Evolutionary conservation across 2,113 vertebrate genomes (phyloP).

Genomic region (Elanoides forficatus): DNA sequence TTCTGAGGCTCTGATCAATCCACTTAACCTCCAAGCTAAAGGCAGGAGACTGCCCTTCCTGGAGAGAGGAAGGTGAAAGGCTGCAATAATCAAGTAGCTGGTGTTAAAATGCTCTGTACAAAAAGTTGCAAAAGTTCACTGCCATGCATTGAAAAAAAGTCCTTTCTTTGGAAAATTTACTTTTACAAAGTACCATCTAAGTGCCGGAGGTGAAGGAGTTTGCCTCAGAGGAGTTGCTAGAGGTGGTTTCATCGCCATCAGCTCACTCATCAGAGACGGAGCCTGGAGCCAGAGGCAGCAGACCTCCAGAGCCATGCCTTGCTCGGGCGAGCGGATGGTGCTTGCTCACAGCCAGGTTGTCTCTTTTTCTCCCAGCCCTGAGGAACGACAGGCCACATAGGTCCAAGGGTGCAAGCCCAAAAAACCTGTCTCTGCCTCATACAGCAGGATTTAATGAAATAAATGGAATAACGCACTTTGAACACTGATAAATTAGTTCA

Average conservation of each 20-base stretch:
- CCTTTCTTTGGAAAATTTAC: not conserved
- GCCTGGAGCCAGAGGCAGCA: not conserved
- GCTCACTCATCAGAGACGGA: not conserved
- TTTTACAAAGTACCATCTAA: not conserved
- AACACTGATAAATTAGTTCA: not conserved
- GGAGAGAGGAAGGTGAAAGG: not conserved
- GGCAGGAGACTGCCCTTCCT: not conserved
- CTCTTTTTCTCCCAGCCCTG: not conserved
- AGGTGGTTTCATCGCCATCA: not conserved
- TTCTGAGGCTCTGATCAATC: not conserved
- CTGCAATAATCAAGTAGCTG: not conserved
- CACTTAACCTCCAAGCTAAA: not conserved
- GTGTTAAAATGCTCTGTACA: not conserved
- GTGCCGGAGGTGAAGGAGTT: not conserved
- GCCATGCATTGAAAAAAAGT: not conserved
- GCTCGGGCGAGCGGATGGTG: accelerated
- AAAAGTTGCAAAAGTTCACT: not conserved
- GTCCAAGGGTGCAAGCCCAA: not conserved
- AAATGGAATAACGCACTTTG: not conserved
- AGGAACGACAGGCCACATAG: accelerated
- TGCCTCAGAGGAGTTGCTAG: not conserved
- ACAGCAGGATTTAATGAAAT: not conserved
- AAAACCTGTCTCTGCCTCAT: not conserved
- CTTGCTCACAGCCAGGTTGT: not conserved
- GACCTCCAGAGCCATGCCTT: accelerated